These are phyloP conservation scores for Columba janthina DNA, from an alignment of 2,113 vertebrate species.

Conservation along the genomic window DNA sequence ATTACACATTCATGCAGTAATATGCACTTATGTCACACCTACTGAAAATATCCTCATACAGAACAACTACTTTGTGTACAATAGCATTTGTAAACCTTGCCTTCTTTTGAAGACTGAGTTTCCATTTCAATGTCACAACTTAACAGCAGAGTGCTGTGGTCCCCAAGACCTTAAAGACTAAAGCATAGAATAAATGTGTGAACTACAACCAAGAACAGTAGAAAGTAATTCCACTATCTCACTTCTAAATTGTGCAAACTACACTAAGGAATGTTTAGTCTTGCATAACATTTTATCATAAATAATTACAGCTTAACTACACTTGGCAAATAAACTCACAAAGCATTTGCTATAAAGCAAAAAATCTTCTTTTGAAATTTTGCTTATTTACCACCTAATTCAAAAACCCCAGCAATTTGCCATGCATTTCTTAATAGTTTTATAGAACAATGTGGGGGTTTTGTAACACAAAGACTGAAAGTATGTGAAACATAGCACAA, in stretches of 20 bases:
- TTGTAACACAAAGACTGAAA: rapidly evolving
- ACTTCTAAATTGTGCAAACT: not conserved
- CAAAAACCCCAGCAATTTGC: not conserved
- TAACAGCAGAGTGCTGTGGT: not conserved
- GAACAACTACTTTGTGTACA: not conserved
- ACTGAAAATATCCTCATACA: not conserved
- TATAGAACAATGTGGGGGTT: not conserved
- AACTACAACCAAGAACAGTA: not conserved
- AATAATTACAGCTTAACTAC: slow-evolving; percentile 31
- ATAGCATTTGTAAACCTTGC: not conserved
- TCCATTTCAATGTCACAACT: not conserved
- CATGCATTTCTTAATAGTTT: not conserved
- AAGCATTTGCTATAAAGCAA: not conserved
- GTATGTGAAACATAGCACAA: not conserved
- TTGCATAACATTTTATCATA: not conserved
- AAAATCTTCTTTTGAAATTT: not conserved
- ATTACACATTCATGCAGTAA: not conserved
- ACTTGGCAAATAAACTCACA: not conserved
- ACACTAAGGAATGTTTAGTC: not conserved
- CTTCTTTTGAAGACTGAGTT: not conserved
- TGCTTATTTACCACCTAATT: not conserved
- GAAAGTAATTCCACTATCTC: not conserved
- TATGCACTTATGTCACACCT: not conserved
- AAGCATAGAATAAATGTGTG: not conserved
- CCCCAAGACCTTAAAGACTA: not conserved